Conservation (phyloP, 2,797 vertebrate species). For the Spea hammondii region DNA sequence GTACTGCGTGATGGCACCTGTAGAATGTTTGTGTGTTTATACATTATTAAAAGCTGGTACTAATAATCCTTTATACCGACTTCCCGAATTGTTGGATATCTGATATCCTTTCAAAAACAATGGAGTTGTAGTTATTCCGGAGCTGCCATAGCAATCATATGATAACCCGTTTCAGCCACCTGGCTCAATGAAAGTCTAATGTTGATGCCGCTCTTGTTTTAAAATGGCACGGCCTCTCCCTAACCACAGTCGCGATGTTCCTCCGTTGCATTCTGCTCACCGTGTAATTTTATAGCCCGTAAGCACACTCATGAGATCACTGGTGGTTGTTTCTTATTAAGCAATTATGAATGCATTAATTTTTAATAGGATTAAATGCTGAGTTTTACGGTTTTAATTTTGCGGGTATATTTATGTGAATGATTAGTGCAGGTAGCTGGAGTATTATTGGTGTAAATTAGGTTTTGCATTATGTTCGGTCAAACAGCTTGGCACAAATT, state of each 20-base stretch:
- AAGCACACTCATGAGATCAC: conserved; percentile 69
- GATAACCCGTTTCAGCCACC: too few species aligned
- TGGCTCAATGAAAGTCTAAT: too few species aligned
- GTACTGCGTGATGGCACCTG: too few species aligned
- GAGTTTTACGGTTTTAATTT: conserved; percentile 71
- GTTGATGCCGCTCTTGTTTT: too few species aligned
- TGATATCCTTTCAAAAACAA: too few species aligned
- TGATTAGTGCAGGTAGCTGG: conserved; percentile 27
- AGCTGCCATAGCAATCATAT: too few species aligned
- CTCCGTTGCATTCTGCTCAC: conserved; percentile 55
- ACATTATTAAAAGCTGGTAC: too few species aligned
- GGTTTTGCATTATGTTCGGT: conserved; percentile 4
- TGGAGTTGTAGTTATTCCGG: too few species aligned
- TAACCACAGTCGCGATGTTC: background rate
- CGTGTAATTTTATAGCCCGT: conserved; percentile 68
- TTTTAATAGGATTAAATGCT: conserved; percentile 70
- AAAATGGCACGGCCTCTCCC: too few species aligned
- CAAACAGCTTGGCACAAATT: conserved; percentile 4
- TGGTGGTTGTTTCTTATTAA: conserved; percentile 75
- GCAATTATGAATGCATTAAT: conserved; percentile 80
- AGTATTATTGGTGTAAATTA: conserved; percentile 25
- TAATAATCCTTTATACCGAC: too few species aligned
- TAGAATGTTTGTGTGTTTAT: too few species aligned
- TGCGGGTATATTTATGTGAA: conserved; percentile 49
- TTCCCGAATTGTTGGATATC: too few species aligned